Evolutionary conservation across 2,113 vertebrate genomes (phyloP), one percentile per base, ranked within the genome.

Genomic region (Picathartes gymnocephalus): DNA sequence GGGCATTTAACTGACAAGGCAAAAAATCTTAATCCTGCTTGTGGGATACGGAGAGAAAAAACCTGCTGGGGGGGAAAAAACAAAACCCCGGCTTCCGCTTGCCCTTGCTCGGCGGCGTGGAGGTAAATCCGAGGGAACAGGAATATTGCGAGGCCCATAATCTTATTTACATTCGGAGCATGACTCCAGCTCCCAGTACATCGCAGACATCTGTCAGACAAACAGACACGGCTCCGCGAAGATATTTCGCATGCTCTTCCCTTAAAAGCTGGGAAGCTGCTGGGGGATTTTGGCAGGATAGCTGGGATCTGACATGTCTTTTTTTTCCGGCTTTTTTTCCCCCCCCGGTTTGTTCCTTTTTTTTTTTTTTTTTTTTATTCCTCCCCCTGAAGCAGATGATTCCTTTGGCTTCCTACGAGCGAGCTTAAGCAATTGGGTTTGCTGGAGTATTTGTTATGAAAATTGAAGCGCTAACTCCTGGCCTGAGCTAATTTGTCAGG

Each of bases 141-240:
- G 83, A 95, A 88, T 88, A 44, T 86, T 77, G 72, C 81, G 70
- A 65, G 62, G 53, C 81, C 48, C 76, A 3, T 70, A 74, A 85
- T 97, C 92, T 95, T 97, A 96, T 93, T 97, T 95, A 91, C 92
- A 97, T 95, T 95, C 93, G 35, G 22, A 96, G 73, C 92, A 92
- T 95, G 90, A 91, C 58, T 86, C 15, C 76, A 30, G 81, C 81
- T 96, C 77, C 74, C 83, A 74, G 92, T 35, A 57, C 81, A 71
- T 88, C 50, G 61, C 84, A 85, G 94, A 95, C 94, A 92, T 96
- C 92, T 96, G 92, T 93, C 94, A 97, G 96, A 97, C 84, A 96
- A 90, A 96, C 86, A 93, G 93, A 84, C 93, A 94, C 74, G 48
- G 80, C 90, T 92, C 91, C 30, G 30, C 78, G 88, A 86, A 92